phyloP scores from a whole-genome alignment of 2,113 vertebrate species.

The Panurus biarmicus region DNA sequence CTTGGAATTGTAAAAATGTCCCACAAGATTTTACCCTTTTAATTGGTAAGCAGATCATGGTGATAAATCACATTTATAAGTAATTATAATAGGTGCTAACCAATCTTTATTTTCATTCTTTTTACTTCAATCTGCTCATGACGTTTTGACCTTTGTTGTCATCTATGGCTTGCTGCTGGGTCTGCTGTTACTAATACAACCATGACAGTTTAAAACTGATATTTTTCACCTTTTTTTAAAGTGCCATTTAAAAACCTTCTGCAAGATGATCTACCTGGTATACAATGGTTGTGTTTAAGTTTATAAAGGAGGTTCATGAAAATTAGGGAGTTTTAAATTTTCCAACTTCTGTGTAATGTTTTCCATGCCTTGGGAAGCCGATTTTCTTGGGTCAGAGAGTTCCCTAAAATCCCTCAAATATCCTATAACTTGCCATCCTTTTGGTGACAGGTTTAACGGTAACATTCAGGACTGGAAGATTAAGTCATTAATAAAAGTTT shows the following conservation, averaged over 20 bases:
- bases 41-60: neutral
- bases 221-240: neutral
- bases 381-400: neutral
- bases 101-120: neutral
- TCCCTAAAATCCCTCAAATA: neutral
- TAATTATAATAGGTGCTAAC: neutral
- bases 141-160: neutral
- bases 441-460: neutral
- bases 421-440: neutral
- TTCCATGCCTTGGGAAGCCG: neutral
- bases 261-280: neutral
- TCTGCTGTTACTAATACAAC: neutral
- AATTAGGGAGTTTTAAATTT: neutral
- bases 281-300: neutral
- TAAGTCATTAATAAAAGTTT: neutral
- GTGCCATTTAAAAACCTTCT: neutral
- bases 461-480: neutral
- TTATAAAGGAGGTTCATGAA: neutral
- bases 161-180: neutral
- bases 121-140: neutral
- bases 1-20: neutral
- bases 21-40: neutral
- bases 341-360: neutral
- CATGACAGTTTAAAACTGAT: neutral
- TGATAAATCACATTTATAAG: neutral